phyloP scores from a whole-genome alignment of 2,888 invertebrate species.

The Pemphredon lugubris region DNA sequence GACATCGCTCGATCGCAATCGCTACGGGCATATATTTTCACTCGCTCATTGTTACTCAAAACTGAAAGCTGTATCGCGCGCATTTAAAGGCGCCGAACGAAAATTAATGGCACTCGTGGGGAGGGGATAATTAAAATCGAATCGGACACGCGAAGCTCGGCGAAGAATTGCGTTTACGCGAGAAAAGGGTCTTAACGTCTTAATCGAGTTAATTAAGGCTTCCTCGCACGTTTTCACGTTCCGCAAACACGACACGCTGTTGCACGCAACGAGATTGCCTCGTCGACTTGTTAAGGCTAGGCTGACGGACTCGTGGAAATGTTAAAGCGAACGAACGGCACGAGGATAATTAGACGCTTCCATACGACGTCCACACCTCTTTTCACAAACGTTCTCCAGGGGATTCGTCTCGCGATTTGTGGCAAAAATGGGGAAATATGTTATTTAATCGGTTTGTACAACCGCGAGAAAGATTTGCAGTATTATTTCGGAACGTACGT shows the following conservation, averaged over 20 bases:
- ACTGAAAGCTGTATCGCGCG: too few relatives aligned
- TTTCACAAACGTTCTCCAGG: background rate
- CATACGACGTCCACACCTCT: slow-evolving; percentile 39
- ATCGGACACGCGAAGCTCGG: slow-evolving; percentile 11
- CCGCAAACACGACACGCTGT: slow-evolving; percentile 65
- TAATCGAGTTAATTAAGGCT: slow-evolving; percentile 68
- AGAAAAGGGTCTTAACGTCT: slow-evolving; percentile 57
- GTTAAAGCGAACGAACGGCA: slow-evolving; percentile 32
- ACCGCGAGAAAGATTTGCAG: too few relatives aligned
- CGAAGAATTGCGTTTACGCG: slow-evolving; percentile 14
- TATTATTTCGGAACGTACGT: too few relatives aligned
- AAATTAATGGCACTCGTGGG: background rate
- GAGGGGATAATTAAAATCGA: background rate
- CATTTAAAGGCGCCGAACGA: background rate
- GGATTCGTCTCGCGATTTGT: background rate
- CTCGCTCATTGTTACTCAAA: too few relatives aligned
- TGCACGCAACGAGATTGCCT: slow-evolving; percentile 66
- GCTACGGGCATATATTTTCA: too few relatives aligned
- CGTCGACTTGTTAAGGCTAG: slow-evolving; percentile 40
- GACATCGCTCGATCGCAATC: background rate
- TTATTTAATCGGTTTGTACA: too few relatives aligned
- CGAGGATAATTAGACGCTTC: slow-evolving; percentile 63
- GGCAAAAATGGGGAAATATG: background rate
- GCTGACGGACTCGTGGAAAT: slow-evolving; percentile 51
- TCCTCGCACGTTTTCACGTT: slow-evolving; percentile 64